Base-by-base conservation (phyloP, 92 coral and sea anemone species). In the Epizoanthus illoricatus region DNA sequence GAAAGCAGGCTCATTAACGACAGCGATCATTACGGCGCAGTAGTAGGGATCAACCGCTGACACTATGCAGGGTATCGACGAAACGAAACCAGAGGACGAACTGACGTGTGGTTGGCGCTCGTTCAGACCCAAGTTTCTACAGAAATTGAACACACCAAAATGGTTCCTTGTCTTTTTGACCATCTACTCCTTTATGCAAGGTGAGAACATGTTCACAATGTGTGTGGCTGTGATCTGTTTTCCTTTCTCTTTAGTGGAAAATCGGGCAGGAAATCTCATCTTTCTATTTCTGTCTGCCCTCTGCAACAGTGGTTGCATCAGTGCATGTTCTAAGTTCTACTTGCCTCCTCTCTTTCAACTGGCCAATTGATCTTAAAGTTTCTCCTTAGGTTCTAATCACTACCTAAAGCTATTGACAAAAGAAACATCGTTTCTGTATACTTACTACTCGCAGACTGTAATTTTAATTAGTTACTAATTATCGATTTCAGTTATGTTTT, bases 121-220 rank as follows among this genome's bases (percentile, higher is more conserved):
- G 42, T 90, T 89, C 80, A 94, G 87, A 67, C 99, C 99, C 11
- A 91, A 87, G 76, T 72, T 91, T 62, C 92, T 97, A 23, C 99
- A 97, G 86, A 92, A 89, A 70, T 93, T 97, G 79, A 97, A 97
- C 90, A 93, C 92, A 40, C 99, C 99, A 57, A 93, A 93, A 90
- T 97, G 99, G 94, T 97, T 97, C 80, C 93, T 97, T 4, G 88
- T 97, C 56, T 94, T 97, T 71, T 91, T 97, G 19, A 93, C 98
- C 9, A 88, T 97, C n/a, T 97, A 94, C 79, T 97, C 99, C 18
- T 97, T 94, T 86, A 94, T 97, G 91, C 99, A 97, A 93, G 99
- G 99, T 95, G 69, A 73, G 92, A 42, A 49, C 2, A 7, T 47
- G 15, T 19, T 19, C 7, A 20, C 17, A 8, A 74, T 28, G 80